These are phyloP conservation scores for Brevimyrus niger DNA, from an alignment of 2,113 vertebrate species.

Conservation along the genomic window DNA sequence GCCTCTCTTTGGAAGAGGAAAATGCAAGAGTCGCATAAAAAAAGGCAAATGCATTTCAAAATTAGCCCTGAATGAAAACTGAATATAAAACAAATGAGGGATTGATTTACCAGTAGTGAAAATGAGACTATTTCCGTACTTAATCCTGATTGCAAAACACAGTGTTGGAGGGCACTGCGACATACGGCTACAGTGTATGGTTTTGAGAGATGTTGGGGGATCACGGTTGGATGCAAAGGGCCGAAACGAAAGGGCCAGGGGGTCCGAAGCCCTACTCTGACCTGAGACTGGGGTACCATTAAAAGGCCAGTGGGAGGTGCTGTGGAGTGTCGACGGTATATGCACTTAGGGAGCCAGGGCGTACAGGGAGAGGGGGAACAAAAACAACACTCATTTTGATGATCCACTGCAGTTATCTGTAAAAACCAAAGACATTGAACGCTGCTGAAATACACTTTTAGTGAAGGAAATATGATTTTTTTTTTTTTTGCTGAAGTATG, in stretches of 20 bases:
- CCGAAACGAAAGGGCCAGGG: conserved; percentile 31
- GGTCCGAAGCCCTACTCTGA: conserved; percentile 68
- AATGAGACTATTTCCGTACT: neutral
- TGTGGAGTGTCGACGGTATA: neutral
- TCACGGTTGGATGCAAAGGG: neutral
- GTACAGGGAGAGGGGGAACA: conserved; percentile 51
- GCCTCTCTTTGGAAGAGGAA: neutral
- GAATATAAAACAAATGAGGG: conserved; percentile 13
- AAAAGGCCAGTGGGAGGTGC: conserved; percentile 16
- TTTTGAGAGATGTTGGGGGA: neutral
- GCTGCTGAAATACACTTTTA: conserved; percentile 69
- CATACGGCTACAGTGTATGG: neutral
- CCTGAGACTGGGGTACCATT: conserved; percentile 79
- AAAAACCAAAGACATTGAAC: conserved; percentile 77
- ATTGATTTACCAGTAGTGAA: neutral
- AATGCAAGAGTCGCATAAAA: conserved; percentile 29
- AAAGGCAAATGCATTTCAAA: conserved; percentile 19
- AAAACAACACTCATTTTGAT: conserved; percentile 44
- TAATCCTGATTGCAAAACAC: neutral
- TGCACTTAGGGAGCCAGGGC: conserved; percentile 40
- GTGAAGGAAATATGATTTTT: conserved; percentile 36
- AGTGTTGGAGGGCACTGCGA: neutral
- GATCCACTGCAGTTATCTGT: conserved; percentile 15
- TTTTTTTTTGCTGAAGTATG: conserved; percentile 59
- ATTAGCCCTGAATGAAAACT: conserved; percentile 14